Conservation (phyloP, 2,888 invertebrate species). For the Xanthia icteritia region DNA sequence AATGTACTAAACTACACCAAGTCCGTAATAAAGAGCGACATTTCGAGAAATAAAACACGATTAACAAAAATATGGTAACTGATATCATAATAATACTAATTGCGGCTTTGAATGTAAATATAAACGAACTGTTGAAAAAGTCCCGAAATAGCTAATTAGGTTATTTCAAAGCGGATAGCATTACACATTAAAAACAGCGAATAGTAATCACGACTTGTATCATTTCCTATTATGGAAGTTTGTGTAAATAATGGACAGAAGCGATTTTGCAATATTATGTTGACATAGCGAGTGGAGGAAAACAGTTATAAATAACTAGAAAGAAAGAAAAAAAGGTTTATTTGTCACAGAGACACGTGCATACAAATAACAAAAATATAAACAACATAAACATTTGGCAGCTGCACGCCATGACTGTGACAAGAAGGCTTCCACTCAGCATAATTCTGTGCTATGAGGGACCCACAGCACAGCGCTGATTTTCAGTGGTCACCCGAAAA, state of each 20-base stretch:
- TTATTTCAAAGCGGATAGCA: conserved; percentile 36
- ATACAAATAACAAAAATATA: no score
- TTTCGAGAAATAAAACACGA: neutral
- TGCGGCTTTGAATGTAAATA: neutral
- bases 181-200: conserved; percentile 30
- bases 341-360: no score
- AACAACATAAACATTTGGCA: no score
- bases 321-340: no score
- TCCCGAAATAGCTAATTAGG: conserved; percentile 17
- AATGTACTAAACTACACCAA: neutral
- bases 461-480: no score
- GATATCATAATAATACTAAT: neutral
- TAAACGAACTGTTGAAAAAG: neutral
- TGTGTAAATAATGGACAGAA: conserved; percentile 13
- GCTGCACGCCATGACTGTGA: no score
- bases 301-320: neutral
- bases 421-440: no score
- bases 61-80: neutral
- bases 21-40: neutral
- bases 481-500: no score
- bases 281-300: conserved; percentile 3
- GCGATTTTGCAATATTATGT: conserved; percentile 27
- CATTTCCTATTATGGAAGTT: conserved; percentile 50
- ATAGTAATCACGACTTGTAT: conserved; percentile 34
- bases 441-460: no score